These are phyloP conservation scores for Drosophila teissieri DNA, from an alignment of 1,140 invertebrate species.

Conservation along the genomic window DNA sequence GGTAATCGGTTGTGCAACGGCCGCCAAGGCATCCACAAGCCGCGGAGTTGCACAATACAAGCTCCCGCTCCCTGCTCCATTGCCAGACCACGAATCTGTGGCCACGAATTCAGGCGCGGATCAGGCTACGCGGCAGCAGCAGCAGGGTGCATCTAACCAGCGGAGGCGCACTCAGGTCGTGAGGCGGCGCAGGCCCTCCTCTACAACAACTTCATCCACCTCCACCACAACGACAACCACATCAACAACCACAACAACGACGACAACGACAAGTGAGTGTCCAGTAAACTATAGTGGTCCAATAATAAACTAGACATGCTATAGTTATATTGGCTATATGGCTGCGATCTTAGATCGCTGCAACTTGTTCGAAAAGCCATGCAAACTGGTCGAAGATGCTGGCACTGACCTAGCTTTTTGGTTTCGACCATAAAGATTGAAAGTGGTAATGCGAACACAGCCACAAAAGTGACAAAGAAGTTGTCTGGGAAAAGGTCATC, in stretches of 20 bases:
- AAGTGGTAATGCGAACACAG: conserved; percentile 43
- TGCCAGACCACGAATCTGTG: conserved; percentile 27
- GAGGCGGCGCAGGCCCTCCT: conserved; percentile 50
- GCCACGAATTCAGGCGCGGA: conserved; percentile 13
- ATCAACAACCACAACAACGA: conserved; percentile 58
- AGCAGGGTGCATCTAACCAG: conserved; percentile 24
- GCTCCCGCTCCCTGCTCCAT: conserved; percentile 48
- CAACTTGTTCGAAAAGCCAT: conserved; percentile 35
- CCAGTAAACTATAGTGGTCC: neutral
- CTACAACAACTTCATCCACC: conserved; percentile 29
- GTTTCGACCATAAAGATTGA: conserved; percentile 59
- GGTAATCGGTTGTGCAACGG: conserved; percentile 65
- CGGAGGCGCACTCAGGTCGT: conserved; percentile 65
- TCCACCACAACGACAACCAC: conserved; percentile 49
- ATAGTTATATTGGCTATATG: neutral
- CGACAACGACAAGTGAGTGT: conserved; percentile 71
- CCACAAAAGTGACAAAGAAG: conserved; percentile 22
- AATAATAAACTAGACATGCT: neutral
- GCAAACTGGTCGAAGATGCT: conserved; percentile 60
- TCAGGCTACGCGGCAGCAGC: conserved; percentile 11
- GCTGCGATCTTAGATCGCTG: conserved; percentile 4
- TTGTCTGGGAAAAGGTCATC: conserved; percentile 21
- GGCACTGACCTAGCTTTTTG: conserved; percentile 76
- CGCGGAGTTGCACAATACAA: conserved; percentile 71
- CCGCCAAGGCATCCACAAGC: conserved; percentile 47